phyloP scores from a whole-genome alignment of 1,140 invertebrate species.

The Aphaenogaster rudis region DNA sequence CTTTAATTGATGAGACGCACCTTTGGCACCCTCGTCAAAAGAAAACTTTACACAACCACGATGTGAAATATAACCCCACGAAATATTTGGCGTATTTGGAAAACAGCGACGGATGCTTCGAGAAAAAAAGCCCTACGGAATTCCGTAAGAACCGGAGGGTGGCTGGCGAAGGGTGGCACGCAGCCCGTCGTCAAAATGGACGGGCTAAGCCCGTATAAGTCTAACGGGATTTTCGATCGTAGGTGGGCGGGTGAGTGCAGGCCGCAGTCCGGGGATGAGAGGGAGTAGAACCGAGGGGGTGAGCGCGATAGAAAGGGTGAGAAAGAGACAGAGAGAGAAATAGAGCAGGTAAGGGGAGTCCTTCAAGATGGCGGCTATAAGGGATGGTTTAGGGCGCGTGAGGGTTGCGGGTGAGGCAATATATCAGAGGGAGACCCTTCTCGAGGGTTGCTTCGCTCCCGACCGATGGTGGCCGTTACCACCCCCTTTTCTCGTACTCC shows the following conservation, averaged over 20 bases:
- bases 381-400: constrained; percentile 85
- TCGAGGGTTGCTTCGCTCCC: constrained; percentile 72
- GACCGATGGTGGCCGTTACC: constrained; percentile 80
- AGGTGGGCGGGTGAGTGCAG: constrained; percentile 81
- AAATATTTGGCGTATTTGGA: constrained; percentile 66
- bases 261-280: constrained; percentile 68
- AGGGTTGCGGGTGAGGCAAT: constrained; percentile 83
- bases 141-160: constrained; percentile 67
- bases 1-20: neutral
- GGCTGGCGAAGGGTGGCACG: constrained; percentile 74
- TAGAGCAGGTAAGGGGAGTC: constrained; percentile 77
- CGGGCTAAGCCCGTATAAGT: constrained; percentile 86
- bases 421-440: constrained; percentile 81
- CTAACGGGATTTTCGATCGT: constrained; percentile 87
- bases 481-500: constrained; percentile 65
- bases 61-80: constrained; percentile 29
- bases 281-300: constrained; percentile 66
- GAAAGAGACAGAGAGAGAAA: constrained; percentile 61
- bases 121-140: constrained; percentile 67
- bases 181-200: constrained; percentile 85
- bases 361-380: constrained; percentile 87
- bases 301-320: constrained; percentile 61
- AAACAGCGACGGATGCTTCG: constrained; percentile 55
- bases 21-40: neutral
- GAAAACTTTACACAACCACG: neutral